These are phyloP conservation scores for Ylistrum balloti DNA, from an alignment of 1,140 invertebrate genomes.

Conservation along the genomic window DNA sequence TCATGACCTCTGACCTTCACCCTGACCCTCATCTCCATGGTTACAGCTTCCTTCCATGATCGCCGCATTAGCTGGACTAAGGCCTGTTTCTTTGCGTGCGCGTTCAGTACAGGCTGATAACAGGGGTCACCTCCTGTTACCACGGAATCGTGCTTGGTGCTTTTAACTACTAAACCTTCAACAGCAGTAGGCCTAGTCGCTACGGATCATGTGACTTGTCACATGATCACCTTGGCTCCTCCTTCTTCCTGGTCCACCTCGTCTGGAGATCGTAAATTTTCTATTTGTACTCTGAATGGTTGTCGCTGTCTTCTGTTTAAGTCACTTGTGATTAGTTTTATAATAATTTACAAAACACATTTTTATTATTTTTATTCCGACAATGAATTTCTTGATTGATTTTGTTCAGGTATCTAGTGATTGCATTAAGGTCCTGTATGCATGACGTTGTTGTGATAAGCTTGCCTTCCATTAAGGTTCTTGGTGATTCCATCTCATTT, in stretches of 20 bases:
- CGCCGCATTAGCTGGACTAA: constrained; percentile 2
- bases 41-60: constrained; percentile 38
- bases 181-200: background rate
- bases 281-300: constrained; percentile 39
- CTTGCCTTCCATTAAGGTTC: background rate
- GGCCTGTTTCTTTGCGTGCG: constrained; percentile 30
- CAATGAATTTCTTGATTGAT: constrained; percentile 26
- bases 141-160: constrained; percentile 23
- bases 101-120: constrained; percentile 18
- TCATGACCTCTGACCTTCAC: constrained; percentile 58
- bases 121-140: constrained; percentile 1
- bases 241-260: constrained; percentile 31
- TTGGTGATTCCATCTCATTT: background rate
- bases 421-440: background rate
- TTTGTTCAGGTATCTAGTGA: background rate
- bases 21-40: constrained; percentile 36
- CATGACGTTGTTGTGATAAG: constrained; percentile 2
- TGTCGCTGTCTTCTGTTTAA: constrained; percentile 29
- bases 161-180: constrained; percentile 40
- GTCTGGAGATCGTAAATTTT: constrained; percentile 38
- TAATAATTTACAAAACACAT: constrained; percentile 3
- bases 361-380: background rate
- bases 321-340: constrained; percentile 4
- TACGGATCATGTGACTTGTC: background rate
- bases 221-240: constrained; percentile 37